Evolutionary conservation across 2,113 vertebrate genomes (phyloP).

Genomic region (Dryoscopus gambensis): DNA sequence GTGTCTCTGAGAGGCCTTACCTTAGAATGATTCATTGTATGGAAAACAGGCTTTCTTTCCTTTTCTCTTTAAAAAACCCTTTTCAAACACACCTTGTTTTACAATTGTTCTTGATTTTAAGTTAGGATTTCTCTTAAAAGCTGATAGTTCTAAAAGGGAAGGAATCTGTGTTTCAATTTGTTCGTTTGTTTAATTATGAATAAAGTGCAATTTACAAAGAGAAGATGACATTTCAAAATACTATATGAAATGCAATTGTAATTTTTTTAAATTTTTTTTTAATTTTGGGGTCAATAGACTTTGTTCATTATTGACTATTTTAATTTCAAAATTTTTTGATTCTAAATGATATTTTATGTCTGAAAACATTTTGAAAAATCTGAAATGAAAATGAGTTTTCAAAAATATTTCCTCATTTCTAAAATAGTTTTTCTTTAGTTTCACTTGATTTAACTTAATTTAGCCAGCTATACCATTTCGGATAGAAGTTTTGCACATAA

Average conservation of each 20-base stretch:
- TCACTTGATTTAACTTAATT: not conserved
- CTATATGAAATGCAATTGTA: not conserved
- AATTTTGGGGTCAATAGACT: not conserved
- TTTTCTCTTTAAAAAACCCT: not conserved
- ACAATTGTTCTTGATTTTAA: not conserved
- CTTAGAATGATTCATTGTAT: not conserved
- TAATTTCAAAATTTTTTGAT: not conserved
- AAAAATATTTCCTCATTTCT: not conserved
- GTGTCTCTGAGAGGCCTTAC: not conserved
- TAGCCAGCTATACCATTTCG: not conserved
- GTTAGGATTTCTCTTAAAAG: not conserved
- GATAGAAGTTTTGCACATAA: not conserved
- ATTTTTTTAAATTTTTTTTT: not conserved
- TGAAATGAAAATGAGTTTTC: not conserved
- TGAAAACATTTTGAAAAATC: not conserved
- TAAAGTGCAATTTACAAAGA: not conserved
- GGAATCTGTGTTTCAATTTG: not conserved
- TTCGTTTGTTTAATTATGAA: not conserved
- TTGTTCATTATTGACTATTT: not conserved
- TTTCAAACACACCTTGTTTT: not conserved
- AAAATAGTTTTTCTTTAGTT: not conserved
- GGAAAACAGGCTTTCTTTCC: not conserved
- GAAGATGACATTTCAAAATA: not conserved
- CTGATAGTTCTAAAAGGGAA: not conserved
- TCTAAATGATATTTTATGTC: not conserved